These are phyloP conservation scores for Orchesellides sinensis DNA, from an alignment of 2,888 invertebrate species.

Conservation along the genomic window DNA sequence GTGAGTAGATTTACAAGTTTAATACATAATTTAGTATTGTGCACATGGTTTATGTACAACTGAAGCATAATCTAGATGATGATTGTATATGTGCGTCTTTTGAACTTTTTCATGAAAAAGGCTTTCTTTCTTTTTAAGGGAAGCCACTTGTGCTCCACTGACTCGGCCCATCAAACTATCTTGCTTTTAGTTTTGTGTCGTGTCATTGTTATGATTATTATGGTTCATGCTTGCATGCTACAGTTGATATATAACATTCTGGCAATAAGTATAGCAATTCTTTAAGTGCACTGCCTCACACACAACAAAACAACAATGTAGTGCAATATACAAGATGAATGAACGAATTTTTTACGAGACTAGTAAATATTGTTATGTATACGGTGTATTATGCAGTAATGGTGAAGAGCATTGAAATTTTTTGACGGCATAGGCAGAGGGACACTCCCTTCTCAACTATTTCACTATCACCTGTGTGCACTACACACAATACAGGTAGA, in stretches of 20 bases:
- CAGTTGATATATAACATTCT: too few relatives aligned
- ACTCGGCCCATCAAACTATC: constrained; percentile 59
- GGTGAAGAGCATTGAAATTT: not conserved
- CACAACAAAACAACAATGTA: too few relatives aligned
- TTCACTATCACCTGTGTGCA: not conserved
- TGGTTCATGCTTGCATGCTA: constrained; percentile 2
- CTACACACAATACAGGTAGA: not conserved
- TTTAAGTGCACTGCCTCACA: not conserved
- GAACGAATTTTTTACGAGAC: constrained; percentile 57
- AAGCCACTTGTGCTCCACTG: constrained; percentile 50
- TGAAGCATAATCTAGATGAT: too few relatives aligned
- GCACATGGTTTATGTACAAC: too few relatives aligned
- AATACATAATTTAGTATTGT: not conserved
- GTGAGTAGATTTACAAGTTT: not conserved
- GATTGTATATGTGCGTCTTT: constrained; percentile 18
- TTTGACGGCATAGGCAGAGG: constrained; percentile 46
- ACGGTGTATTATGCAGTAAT: not conserved
- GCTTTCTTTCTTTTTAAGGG: constrained; percentile 36
- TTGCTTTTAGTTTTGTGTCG: constrained; percentile 25
- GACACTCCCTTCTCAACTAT: constrained; percentile 64
- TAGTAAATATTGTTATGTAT: constrained; percentile 53
- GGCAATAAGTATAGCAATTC: too few relatives aligned
- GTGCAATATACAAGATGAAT: constrained; percentile 46
- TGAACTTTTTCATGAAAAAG: constrained; percentile 26
- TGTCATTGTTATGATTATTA: constrained; percentile 31